Base-by-base conservation (phyloP, 1,140 invertebrate species). In the Parapsyche elsis region DNA sequence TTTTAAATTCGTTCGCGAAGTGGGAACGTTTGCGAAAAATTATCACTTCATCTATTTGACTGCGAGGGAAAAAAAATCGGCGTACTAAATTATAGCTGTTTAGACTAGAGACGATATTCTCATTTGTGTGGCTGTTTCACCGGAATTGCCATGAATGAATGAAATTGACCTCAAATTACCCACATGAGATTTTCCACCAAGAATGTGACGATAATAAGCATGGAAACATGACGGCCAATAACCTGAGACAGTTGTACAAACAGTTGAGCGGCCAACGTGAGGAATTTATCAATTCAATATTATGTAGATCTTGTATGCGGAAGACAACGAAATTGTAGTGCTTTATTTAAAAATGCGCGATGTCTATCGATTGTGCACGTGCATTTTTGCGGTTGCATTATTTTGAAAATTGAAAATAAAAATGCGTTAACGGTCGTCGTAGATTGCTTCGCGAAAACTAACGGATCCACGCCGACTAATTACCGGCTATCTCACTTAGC, bases 371-470 rank as follows among this genome's bases (percentile, higher is more conserved):
- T 38, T 38, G 7, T 38, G 30, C 30, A 38, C 7, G 30, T 7
- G 30, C 1, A 38, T 38, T 38, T 38, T 38, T 7, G 7, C 30
- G 30, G 30, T 38, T 38, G 30, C 30, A 7, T 38, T 38, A 38
- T 38, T 38, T 38, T 7, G 30, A 38, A 75, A 57, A 75, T 23
- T 57, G 23, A 44, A 57, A 9, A 49, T 45, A 77, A 77, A 64
- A 77, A 77, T 67, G 49, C 46, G 38, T 77, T 38, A 77, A 77
- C 75, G 75, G 75, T 64, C 57, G 5, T 0, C 10, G 30, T 57
- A 64, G 49, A 77, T 64, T 77, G 30, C 75, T 64, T 77, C 57
- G 75, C 75, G 26, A 77, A 77, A 77, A 64, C 57, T 77, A 77
- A 77, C 75, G 75, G 75, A 64, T 26, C 12, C 30, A 1, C 46